Base-by-base conservation (phyloP, 1,140 invertebrate species). In the Atta colombica region DNA sequence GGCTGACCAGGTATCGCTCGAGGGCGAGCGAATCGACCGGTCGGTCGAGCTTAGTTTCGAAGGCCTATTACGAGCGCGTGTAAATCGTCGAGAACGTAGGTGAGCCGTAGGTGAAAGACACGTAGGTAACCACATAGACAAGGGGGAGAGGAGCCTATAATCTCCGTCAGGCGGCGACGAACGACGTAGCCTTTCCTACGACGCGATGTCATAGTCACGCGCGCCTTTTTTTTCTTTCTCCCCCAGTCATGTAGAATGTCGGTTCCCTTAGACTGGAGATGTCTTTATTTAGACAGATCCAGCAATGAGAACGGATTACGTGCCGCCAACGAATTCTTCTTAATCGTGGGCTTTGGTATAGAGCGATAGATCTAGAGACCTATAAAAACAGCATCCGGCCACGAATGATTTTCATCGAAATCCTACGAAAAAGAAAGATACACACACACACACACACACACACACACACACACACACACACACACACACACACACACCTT, bases 231-330 rank as follows among this genome's bases (percentile, higher is more conserved):
- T 25, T 18, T n/a, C 39, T 51, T 35, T 31, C 49, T 58, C 39
- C 65, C 16, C 45, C 39, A 58, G n/a, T 18, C 39, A 5, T 39
- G 45, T 75, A 75, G 25, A 84, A 49, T 60, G 69, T 31, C 53
- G 53, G 28, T 39, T 28, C 5, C 31, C 55, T 55, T 18, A 31
- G 25, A 39, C 55, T 74, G 45, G 45, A 69, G 21, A 84, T 84
- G 80, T 74, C 80, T 84, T 84, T 84, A 84, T 84, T 84, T 84
- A 84, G 80, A 28, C 55, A 61, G 69, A 61, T 75, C 39, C 69
- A 63, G 39, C 55, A 16, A 60, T 66, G 49, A 7, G 68, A 74
- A 66, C 31, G 21, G 16, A n/a, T n/a, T n/a, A 21, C 25, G 10
- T 10, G 16, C 45, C 25, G 69, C 18, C 78, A 35, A 60, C n/a